Base-by-base conservation (phyloP, 2,113 vertebrate species). In the Motacilla alba region DNA sequence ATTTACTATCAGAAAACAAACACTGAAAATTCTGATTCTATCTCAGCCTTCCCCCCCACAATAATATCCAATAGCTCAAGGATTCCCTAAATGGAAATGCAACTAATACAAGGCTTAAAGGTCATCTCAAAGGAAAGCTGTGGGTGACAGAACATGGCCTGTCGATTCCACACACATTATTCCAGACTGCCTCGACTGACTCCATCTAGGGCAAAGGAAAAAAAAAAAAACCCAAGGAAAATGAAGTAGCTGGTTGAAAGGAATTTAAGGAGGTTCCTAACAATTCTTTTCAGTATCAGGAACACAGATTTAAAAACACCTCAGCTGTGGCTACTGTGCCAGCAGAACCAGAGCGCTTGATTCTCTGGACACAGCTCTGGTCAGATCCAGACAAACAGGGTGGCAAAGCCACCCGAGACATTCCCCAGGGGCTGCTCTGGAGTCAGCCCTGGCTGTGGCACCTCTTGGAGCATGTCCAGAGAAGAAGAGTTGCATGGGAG, bases 1-100 rank as follows among this genome's bases (percentile, higher is more conserved):
- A 44, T 73, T 83, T 83, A 60, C n/a, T 66, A 46, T 44, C 46
- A 83, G 55, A 33, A 80, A 88, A 83, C 72, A 80, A 94, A 58
- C n/a, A 66, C 23, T 62, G 43, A 82, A 80, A 76, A 80, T 52
- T 53, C 50, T 73, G 63, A 52, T 91, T 66, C 37, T 63, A 39
- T 63, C 69, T 77, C 33, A 78, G 55, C 27, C 31, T 39, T 13
- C 11, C n/a, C 5, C 18, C 28, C 22, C 20, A 12, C 60, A 37
- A 6, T 17, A 85, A 46, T 33, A 74, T 22, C 46, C 46, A 76
- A 46, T 2, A 43, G 50, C 58, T 56, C 15, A 46, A 83, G 55
- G 90, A 92, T 77, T 88, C 90, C 90, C 92, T 95, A 93, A 53
- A 96, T 86, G 90, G 94, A 90, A 97, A 83, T 39, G 8, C 46